Base-by-base conservation (phyloP, 2,113 vertebrate genomes). In the Shinisaurus crocodilurus region DNA sequence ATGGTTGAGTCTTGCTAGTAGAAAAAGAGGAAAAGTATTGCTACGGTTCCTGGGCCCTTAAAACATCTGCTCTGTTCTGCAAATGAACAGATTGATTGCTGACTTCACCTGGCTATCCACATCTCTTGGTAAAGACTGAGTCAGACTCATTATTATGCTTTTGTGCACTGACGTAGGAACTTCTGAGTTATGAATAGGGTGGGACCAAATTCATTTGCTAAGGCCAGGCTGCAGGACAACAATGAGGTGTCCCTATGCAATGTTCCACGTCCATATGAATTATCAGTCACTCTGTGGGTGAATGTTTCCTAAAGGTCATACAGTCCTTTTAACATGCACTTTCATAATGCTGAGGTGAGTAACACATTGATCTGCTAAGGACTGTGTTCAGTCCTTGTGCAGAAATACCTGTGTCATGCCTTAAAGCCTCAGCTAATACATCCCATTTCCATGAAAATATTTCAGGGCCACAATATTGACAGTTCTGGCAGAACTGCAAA, bases 51-150 rank as follows among this genome's bases (percentile, higher is more conserved):
- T 23, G 27, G 75, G 75, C 74, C 86, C 82, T 87, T 79, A 20
- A 90, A 87, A 87, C 89, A 91, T 88, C 82, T 91, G 86, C 48
- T 72, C 7, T 88, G 74, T 70, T 80, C 63, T 76, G 74, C 88
- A 63, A 82, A 87, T 60, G 85, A 90, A 67, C 72, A 40, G 80
- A 75, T 87, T 84, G 48, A 70, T 84, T 67, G 80, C 88, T 79
- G 85, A 84, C 79, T 70, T 79, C 88, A 37, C 60, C 85, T 77
- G 72, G 48, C 88, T 81, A 57, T 54, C 84, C 43, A 32, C 18
- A 20, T 70, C 82, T 77, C 65, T 83, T 92, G 79, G 70, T 83
- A 57, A 83, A 92, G 79, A 57, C 70, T 77, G 60, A 76, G 40
- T 79, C 81, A 84, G 70, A 48, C 45, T 87, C 57, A 29, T 76